These are phyloP conservation scores for Perca schrenkii DNA, from an alignment of 2,113 vertebrate genomes.

Conservation along the genomic window DNA sequence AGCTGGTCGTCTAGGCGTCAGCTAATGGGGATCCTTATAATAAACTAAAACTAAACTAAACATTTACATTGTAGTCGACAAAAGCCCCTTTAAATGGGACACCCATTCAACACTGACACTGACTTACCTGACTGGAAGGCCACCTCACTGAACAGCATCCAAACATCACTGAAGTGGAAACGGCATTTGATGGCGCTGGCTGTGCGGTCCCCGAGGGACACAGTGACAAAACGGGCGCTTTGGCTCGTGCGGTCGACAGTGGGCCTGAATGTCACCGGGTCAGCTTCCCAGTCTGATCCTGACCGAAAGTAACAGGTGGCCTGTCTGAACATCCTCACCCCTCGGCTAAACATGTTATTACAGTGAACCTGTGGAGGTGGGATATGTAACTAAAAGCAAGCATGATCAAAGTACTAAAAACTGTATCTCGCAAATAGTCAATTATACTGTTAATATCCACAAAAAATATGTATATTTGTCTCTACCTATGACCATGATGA, in stretches of 20 bases:
- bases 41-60: too few species aligned
- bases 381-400: neutral
- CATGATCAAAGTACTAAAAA: neutral
- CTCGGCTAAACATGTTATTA: conserved; percentile 95
- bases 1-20: too few species aligned
- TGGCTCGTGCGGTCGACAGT: conserved; percentile 89
- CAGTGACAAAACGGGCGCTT: conserved; percentile 91
- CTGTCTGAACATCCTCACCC: conserved; percentile 94
- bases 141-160: conserved; percentile 99
- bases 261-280: conserved; percentile 86
- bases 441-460: neutral
- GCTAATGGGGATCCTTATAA: too few species aligned
- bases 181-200: conserved; percentile 94
- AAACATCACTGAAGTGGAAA: conserved; percentile 91
- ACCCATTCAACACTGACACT: neutral
- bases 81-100: neutral
- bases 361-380: conserved; percentile 90
- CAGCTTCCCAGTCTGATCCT: conserved; percentile 90
- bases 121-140: conserved; percentile 95
- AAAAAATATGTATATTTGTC: neutral
- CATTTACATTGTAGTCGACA: neutral
- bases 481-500: neutral
- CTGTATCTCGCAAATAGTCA: neutral
- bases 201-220: conserved; percentile 92
- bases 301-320: conserved; percentile 93